Base-by-base conservation (phyloP, 2,888 invertebrate species). In the Fissipunctia ypsillon region DNA sequence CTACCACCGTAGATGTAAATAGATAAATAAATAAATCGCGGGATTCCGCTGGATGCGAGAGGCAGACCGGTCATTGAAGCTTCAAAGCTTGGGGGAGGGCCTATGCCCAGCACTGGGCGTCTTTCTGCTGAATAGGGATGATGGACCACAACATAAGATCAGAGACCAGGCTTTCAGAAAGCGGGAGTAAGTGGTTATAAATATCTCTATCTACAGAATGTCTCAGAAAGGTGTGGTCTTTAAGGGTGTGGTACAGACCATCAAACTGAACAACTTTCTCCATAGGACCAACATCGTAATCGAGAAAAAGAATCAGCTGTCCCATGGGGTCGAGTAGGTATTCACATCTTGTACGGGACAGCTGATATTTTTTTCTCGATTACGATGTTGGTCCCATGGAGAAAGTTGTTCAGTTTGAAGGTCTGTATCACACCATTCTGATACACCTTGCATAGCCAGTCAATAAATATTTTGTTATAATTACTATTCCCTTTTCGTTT, bases 391-490 rank as follows among this genome's bases (percentile, higher is more conserved):
- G n/a, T n/a, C n/a, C n/a, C n/a, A n/a, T n/a, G n/a, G n/a, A n/a
- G n/a, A n/a, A n/a, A n/a, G n/a, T n/a, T n/a, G n/a, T n/a, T n/a
- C n/a, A n/a, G n/a, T n/a, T n/a, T n/a, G n/a, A n/a, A n/a, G n/a
- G n/a, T n/a, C n/a, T n/a, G n/a, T n/a, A n/a, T n/a, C n/a, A n/a
- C n/a, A n/a, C n/a, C n/a, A n/a, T n/a, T n/a, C n/a, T n/a, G n/a
- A n/a, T n/a, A n/a, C n/a, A n/a, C n/a, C n/a, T n/a, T n/a, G n/a
- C 9, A 43, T 9, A 56, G 4, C 16, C 6, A 1, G 19, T 31
- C 19, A 45, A 38, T 22, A 50, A 73, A 52, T 43, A 25, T 3
- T 54, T 14, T 57, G 0, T 6, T 12, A 41, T 52, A 38, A 81
- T 66, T 22, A 68, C 16, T 31, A n/a, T 65, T 10, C n/a, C 16